Base-by-base conservation (phyloP, 1,140 invertebrate genomes). In the Drosophila teissieri region DNA sequence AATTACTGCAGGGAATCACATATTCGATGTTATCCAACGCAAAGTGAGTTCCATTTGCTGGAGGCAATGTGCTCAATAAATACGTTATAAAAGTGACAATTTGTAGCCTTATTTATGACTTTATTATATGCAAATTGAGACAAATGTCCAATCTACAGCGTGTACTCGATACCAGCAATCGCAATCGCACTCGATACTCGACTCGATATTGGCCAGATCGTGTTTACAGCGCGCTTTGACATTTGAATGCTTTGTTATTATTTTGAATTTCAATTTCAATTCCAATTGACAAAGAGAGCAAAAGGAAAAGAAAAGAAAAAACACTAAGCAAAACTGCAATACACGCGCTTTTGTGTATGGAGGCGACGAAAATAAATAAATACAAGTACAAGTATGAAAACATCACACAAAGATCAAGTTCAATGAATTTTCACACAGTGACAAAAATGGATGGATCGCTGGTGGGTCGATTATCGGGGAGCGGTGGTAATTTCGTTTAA, bases 101-200 rank as follows among this genome's bases (percentile, higher is more conserved):
- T 88, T 83, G 72, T 62, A 65, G 63, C 44, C 63, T 88, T 82
- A 88, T 85, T 86, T 86, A 83, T 79, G 79, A 83, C 79, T 88
- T 88, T 83, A 89, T 83, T 79, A 88, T 84, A 88, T 83, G 83
- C 83, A 88, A 86, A 88, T 86, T 86, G 79, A 79, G 78, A 82
- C 80, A 83, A 82, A 88, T 73, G 80, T 67, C 40, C 69, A 72
- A 63, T 62, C 46, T 34, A 36, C 46, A 57, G 64, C 68, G 44
- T 70, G 65, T 70, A 70, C 44, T 45, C 48, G 34, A 80, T 57
- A 74, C 10, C 73, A 39, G 55, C 31, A 76, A 57, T 56, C 54
- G 55, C 31, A 76, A 57, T 56, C 54, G 44, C 39, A 65, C 53
- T 39, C 36, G 34, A 73, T 70, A 70, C 65, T 31, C 68, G 52